Base-by-base conservation (phyloP, 2,113 vertebrate genomes). In the Calypte anna region DNA sequence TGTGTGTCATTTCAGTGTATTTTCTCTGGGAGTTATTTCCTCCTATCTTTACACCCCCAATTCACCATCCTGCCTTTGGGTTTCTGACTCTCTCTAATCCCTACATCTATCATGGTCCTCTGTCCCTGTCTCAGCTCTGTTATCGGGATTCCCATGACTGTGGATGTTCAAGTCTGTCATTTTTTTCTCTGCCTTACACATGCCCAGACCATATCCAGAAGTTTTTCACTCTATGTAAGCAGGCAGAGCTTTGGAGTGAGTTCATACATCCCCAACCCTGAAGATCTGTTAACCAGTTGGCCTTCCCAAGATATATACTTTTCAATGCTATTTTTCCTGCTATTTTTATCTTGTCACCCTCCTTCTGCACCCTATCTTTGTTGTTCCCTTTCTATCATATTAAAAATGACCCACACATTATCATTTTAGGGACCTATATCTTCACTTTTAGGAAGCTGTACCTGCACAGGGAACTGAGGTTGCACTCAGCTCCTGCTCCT, bases 1-100 rank as follows among this genome's bases (percentile, higher is more conserved):
- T 51, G 25, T 40, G 58, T 3, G 0, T 79, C 57, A 64, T 63
- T 54, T 53, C 38, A 59, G n/a, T 0, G 0, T 44, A 7, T 55
- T 57, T 81, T 63, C 33, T 53, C 51, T 19, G 15, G 24, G 48
- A 28, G 19, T 19, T 87, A 0, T 55, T 72, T 62, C 16, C 21
- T 77, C 40, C 53, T 59, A 1, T 24, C 6, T 59, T 75, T 67
- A 61, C 17, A 78, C 1, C 6, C 6, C 9, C 16, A n/a, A 18
- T 22, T 76, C 17, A n/a, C 27, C 43, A 24, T 50, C n/a, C 68
- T 54, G 38, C 28, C 51, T 83, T 66, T 59, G 31, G 23, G 43
- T 62, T 90, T 80, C 76, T 67, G 63, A 25, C 21, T 74, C 7
- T 69, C 19, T 67, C 33, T 46, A 89, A 91, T 57, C 14, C 30